A percentile compares a stretch with the other conserved stretches of the same genome.
Evolutionary conservation across 2,113 vertebrate species (phyloP).

Genomic region (Caloenas nicobarica): DNA sequence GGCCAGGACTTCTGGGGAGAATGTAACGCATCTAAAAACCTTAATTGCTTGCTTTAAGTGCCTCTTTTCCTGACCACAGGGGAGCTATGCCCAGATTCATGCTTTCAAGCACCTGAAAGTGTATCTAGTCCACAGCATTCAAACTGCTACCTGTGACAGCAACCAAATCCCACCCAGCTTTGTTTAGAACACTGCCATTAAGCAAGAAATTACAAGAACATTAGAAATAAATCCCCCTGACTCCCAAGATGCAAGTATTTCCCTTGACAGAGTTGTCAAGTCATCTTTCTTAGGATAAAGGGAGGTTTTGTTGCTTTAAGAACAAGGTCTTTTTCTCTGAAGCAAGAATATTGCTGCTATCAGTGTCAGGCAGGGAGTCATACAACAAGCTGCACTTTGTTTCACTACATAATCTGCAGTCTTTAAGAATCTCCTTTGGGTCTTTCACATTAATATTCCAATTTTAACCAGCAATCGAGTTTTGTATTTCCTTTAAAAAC

Average conservation of each 20-base stretch:
- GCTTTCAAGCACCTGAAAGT: background rate
- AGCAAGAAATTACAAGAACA: background rate
- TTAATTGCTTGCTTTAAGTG: background rate
- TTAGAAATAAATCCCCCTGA: background rate
- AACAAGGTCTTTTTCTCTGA: conserved; percentile 23
- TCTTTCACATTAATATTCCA: background rate
- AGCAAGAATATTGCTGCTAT: background rate
- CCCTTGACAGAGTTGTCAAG: background rate
- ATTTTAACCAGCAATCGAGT: background rate
- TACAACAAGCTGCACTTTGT: conserved; percentile 26
- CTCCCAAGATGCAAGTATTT: background rate
- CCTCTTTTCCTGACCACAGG: background rate
- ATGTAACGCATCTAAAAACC: background rate
- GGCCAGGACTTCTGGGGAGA: background rate
- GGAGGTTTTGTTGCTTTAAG: background rate
- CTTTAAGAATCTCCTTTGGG: background rate
- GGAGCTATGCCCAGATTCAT: background rate
- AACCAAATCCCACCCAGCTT: background rate
- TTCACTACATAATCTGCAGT: background rate
- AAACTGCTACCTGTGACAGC: background rate
- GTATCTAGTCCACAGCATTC: background rate
- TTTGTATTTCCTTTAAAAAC: background rate
- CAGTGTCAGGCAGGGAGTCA: conserved; percentile 14
- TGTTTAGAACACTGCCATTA: background rate
- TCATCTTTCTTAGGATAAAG: background rate